Conservation (phyloP, 2,888 invertebrate genomes). For the Drosophila putrida region DNA sequence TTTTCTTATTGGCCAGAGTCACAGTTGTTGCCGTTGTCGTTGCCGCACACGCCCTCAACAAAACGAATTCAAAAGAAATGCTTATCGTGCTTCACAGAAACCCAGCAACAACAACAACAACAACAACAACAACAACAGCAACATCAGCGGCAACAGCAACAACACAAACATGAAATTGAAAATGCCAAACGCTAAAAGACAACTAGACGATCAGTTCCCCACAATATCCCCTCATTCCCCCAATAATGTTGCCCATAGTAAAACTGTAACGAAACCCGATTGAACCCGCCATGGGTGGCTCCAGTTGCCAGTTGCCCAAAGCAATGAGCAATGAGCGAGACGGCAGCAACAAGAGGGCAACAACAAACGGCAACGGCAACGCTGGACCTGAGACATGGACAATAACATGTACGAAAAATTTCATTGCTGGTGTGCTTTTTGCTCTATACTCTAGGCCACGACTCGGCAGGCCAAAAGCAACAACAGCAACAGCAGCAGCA, state of each 20-base stretch:
- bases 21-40: conserved; percentile 19
- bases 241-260: conserved; percentile 64
- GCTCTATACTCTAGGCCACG: conserved; percentile 63
- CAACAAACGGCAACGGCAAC: conserved; percentile 19
- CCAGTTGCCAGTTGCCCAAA: conserved; percentile 54
- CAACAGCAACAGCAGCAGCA: conserved; percentile 33
- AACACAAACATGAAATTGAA: conserved; percentile 75
- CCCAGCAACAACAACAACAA: conserved; percentile 52
- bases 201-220: conserved; percentile 61
- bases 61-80: conserved; percentile 81
- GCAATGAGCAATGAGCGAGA: conserved; percentile 50
- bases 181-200: conserved; percentile 81
- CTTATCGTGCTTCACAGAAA: conserved; percentile 81
- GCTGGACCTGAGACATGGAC: conserved; percentile 68
- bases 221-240: background rate
- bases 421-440: conserved; percentile 79
- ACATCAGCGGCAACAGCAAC: conserved; percentile 60
- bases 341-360: conserved; percentile 37
- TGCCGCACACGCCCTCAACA: conserved; percentile 78
- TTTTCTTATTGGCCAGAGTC: conserved; percentile 29
- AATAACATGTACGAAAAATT: conserved; percentile 79
- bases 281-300: conserved; percentile 80
- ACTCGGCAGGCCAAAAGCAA: conserved; percentile 50
- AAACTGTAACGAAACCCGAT: conserved; percentile 81
- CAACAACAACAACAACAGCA: conserved; percentile 40